Evolutionary conservation across 1,140 invertebrate genomes (phyloP).

Genomic region (Akabosia matsudoensis): DNA sequence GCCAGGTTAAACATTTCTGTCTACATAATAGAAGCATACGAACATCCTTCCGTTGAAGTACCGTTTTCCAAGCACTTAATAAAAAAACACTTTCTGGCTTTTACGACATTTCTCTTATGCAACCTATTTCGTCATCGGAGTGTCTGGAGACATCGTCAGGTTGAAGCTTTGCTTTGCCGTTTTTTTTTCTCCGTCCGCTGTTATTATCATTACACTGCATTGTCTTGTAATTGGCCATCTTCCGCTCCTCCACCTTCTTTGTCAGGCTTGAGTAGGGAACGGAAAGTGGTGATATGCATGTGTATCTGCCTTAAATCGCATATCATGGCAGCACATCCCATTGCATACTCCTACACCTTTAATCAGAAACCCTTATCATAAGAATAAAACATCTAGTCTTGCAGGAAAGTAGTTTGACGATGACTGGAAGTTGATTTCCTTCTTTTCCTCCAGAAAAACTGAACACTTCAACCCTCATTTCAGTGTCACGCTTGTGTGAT

Average conservation of each 20-base stretch:
- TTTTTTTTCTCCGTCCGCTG: neutral
- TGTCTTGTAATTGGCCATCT: constrained; percentile 28
- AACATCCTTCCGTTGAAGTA: too few relatives aligned
- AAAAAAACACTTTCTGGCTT: too few relatives aligned
- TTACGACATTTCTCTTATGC: too few relatives aligned
- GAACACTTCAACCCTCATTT: constrained; percentile 10
- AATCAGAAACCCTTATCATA: too few relatives aligned
- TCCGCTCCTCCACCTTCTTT: constrained; percentile 25
- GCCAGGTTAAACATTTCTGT: neutral
- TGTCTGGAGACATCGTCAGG: too few relatives aligned
- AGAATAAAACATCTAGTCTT: too few relatives aligned
- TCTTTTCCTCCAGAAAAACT: neutral
- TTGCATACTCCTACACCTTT: too few relatives aligned
- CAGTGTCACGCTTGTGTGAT: constrained; percentile 11
- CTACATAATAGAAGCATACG: neutral
- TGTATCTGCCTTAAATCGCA: too few relatives aligned
- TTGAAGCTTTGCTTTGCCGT: too few relatives aligned
- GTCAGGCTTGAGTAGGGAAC: constrained; percentile 43
- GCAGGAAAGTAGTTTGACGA: constrained; percentile 11
- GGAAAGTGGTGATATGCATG: constrained; percentile 25
- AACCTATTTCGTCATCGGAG: too few relatives aligned
- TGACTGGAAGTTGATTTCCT: constrained; percentile 45
- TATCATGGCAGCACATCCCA: too few relatives aligned
- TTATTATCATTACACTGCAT: constrained; percentile 18
- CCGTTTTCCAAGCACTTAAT: too few relatives aligned